Conservation (phyloP, 2,888 invertebrate species). For the Arctia plantaginis region DNA sequence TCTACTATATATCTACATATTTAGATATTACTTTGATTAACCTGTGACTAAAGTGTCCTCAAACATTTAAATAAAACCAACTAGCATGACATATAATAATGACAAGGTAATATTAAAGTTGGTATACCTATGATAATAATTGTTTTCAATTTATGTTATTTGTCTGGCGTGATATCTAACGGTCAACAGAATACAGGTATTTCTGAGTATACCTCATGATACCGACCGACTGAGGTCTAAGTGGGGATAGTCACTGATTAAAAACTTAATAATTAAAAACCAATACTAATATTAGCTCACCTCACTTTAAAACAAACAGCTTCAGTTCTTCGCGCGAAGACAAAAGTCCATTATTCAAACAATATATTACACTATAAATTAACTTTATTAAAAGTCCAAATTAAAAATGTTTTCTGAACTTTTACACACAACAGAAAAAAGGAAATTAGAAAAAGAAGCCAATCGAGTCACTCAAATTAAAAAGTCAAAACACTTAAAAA, state of each 20-base stretch:
- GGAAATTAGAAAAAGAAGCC: constrained; percentile 22
- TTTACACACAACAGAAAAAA: constrained; percentile 31
- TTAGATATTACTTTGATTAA: neutral
- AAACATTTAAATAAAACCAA: neutral
- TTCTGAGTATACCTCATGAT: neutral
- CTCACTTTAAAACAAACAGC: constrained; percentile 35
- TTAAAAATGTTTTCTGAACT: constrained; percentile 21
- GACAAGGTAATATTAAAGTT: neutral
- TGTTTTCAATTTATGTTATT: neutral
- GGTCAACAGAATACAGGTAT: neutral
- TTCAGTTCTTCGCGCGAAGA: constrained; percentile 33
- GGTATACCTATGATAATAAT: neutral
- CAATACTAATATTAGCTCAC: constrained; percentile 40
- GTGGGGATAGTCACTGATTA: neutral
- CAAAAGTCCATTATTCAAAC: constrained; percentile 49
- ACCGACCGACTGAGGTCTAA: neutral
- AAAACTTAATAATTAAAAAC: neutral
- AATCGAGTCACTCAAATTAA: constrained; percentile 28
- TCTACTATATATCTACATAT: no score
- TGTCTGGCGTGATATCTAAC: neutral
- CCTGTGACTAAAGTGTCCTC: neutral
- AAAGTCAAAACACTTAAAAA: constrained; percentile 52
- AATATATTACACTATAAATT: constrained; percentile 31
- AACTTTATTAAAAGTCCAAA: constrained; percentile 30
- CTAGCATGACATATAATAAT: neutral